Conservation (phyloP, 1,140 invertebrate genomes). For the Campoletis sonorensis region DNA sequence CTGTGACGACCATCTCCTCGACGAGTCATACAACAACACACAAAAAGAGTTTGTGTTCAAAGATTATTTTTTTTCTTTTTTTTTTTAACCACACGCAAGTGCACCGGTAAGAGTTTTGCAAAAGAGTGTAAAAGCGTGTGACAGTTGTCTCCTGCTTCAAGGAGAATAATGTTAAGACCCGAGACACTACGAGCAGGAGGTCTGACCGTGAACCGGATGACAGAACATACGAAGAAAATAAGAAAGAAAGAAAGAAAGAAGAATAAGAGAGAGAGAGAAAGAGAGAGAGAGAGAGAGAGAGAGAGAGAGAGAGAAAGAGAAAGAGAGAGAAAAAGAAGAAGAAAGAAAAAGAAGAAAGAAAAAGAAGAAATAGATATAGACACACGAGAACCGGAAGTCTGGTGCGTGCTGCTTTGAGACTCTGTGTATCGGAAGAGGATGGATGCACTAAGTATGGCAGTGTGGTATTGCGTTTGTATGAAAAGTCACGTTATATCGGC, state of each 20-base stretch:
- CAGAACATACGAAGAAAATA: not conserved
- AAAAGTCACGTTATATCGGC: not conserved
- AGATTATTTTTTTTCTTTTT: no score
- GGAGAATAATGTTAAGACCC: not conserved
- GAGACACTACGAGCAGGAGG: not conserved
- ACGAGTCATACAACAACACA: not conserved
- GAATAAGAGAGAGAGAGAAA: no score
- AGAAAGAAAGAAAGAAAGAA: not conserved
- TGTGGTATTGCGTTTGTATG: not conserved
- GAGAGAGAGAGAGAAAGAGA: no score
- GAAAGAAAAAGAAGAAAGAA: no score
- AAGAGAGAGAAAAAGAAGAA: no score
- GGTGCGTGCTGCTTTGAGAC: not conserved
- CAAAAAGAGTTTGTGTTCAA: no score
- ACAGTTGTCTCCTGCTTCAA: not conserved
- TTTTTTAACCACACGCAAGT: no score
- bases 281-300: no score
- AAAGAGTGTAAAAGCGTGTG: not conserved
- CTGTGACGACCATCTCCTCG: not conserved
- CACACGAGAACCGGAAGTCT: slow-evolving; percentile 4
- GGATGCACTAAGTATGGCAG: not conserved
- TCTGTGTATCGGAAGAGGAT: not conserved
- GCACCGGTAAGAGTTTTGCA: no score
- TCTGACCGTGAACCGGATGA: not conserved
- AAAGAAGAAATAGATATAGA: no score